Conservation (phyloP, 2,113 vertebrate genomes). For the Sebastes fasciatus region DNA sequence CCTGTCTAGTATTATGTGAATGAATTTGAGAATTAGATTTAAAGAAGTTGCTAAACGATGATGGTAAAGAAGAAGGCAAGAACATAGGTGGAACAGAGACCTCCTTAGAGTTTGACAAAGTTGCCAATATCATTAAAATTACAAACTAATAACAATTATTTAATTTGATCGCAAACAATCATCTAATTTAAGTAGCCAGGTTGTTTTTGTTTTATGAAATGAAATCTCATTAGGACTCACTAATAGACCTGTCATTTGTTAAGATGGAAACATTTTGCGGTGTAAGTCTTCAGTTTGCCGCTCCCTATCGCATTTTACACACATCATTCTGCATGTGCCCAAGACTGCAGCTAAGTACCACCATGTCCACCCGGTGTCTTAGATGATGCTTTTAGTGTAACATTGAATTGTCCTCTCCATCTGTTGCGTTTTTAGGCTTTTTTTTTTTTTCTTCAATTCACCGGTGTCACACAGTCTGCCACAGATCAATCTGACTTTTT, state of each 20-base stretch:
- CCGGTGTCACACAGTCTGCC: constrained; percentile 38
- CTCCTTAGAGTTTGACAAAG: too few relatives aligned
- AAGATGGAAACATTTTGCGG: background rate
- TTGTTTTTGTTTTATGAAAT: background rate
- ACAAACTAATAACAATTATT: background rate
- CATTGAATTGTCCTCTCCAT: constrained; percentile 25
- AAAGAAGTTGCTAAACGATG: too few relatives aligned
- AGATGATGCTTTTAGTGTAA: constrained; percentile 39
- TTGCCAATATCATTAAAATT: background rate
- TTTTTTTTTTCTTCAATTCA: background rate
- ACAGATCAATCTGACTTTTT: constrained; percentile 52
- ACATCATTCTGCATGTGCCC: background rate
- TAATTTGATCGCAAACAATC: background rate
- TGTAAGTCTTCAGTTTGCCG: background rate
- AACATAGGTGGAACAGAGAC: too few relatives aligned
- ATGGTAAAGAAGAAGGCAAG: too few relatives aligned
- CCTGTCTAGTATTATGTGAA: too few relatives aligned
- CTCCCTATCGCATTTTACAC: background rate
- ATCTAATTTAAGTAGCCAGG: background rate
- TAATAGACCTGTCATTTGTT: background rate
- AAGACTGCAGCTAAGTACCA: constrained; percentile 17
- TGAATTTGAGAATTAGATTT: too few relatives aligned
- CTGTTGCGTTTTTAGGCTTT: constrained; percentile 22
- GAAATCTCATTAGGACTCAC: background rate
- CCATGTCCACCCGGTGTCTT: background rate